phyloP scores from a whole-genome alignment of 2,113 vertebrate species.

The Zosterops hypoxanthus region DNA sequence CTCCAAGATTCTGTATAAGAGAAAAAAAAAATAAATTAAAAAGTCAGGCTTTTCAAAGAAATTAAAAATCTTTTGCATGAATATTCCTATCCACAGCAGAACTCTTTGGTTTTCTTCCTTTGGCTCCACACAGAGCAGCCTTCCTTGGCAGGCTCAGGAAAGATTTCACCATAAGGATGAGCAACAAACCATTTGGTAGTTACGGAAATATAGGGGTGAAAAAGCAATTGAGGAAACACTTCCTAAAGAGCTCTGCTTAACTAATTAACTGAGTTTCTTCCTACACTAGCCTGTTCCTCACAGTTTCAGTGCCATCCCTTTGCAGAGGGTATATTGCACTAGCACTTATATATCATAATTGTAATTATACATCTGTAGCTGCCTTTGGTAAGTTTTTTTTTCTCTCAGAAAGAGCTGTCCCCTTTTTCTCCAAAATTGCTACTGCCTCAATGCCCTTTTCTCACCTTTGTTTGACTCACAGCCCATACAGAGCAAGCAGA shows the following conservation, averaged over 20 bases:
- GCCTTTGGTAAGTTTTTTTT: background rate
- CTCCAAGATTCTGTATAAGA: background rate
- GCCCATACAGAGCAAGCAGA: background rate
- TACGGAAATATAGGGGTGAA: background rate
- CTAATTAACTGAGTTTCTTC: slow-evolving; percentile 52
- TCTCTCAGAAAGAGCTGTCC: background rate
- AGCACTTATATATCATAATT: background rate
- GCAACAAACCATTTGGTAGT: background rate
- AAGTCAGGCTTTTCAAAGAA: background rate
- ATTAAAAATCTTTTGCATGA: background rate
- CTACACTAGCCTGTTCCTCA: background rate
- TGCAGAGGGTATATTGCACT: background rate
- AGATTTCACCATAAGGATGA: slow-evolving; percentile 28
- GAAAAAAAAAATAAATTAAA: background rate
- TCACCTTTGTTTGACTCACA: background rate
- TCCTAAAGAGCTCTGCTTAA: slow-evolving; percentile 51
- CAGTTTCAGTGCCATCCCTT: background rate
- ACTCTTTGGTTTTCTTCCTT: background rate
- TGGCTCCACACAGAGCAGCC: background rate
- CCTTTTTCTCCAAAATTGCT: background rate
- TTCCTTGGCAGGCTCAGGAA: background rate
- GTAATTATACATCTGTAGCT: background rate
- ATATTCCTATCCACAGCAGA: background rate
- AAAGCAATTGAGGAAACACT: slow-evolving; percentile 26
- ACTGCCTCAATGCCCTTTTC: background rate